These are phyloP conservation scores for Lasiommata megera DNA, from an alignment of 2,888 invertebrate species.

Conservation along the genomic window DNA sequence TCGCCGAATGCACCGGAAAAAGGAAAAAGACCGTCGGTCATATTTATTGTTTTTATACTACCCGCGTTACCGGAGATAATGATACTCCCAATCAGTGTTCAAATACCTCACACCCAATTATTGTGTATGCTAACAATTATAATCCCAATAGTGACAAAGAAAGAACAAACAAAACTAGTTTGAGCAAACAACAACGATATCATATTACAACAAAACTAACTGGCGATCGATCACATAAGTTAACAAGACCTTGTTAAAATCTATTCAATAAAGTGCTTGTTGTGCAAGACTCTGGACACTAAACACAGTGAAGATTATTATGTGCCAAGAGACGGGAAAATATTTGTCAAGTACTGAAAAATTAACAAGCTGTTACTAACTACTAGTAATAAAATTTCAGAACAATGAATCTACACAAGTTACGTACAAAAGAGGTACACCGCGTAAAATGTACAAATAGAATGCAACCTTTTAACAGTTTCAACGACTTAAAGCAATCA, in stretches of 20 bases:
- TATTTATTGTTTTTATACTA: too few relatives aligned
- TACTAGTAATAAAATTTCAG: background rate
- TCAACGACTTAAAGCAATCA: slow-evolving; percentile 24
- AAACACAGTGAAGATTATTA: background rate
- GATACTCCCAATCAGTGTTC: too few relatives aligned
- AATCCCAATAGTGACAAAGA: background rate
- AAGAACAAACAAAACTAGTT: background rate
- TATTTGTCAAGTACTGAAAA: background rate
- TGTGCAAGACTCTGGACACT: background rate
- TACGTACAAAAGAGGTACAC: background rate
- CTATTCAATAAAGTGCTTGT: background rate
- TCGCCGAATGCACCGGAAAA: too few relatives aligned
- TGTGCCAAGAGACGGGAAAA: background rate
- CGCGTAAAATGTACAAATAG: background rate
- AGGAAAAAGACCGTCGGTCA: too few relatives aligned
- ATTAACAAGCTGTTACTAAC: background rate
- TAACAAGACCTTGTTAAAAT: background rate
- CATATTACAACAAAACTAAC: background rate
- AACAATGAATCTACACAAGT: background rate
- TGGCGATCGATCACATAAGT: background rate
- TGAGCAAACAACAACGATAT: background rate
- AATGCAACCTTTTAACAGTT: slow-evolving; percentile 12
- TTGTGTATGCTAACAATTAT: too few relatives aligned
- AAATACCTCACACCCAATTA: too few relatives aligned
- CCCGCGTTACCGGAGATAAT: too few relatives aligned